Conservation (phyloP, 2,797 vertebrate species). For the Danionella dracula region DNA sequence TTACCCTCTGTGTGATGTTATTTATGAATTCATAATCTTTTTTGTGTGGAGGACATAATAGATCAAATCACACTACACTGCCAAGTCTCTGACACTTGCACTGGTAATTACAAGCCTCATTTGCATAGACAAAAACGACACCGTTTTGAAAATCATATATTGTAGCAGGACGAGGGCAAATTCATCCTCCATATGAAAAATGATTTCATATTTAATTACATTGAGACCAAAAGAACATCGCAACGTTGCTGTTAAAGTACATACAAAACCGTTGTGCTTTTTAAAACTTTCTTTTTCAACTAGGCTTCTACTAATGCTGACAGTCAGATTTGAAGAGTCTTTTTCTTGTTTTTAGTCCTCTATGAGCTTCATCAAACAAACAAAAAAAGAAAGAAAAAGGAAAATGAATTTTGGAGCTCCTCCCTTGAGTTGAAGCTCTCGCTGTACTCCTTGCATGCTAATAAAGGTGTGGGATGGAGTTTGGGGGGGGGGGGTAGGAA, state of each 20-base stretch:
- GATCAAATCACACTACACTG: conserved; percentile 17
- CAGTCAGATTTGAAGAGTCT: conserved; percentile 12
- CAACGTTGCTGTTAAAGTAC: not conserved
- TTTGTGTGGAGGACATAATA: conserved; percentile 23
- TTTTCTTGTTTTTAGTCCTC: conserved; percentile 20
- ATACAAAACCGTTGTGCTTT: not conserved
- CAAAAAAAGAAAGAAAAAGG: conserved; percentile 7
- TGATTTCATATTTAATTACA: not conserved
- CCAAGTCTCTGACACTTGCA: conserved; percentile 31
- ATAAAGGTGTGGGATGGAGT: conserved; percentile 43
- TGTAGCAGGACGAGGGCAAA: not conserved
- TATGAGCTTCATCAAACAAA: conserved; percentile 22
- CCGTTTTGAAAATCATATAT: conserved; percentile 19
- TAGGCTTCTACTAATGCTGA: conserved; percentile 21
- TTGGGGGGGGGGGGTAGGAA: conserved; percentile 20
- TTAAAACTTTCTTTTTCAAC: conserved; percentile 11
- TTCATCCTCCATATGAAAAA: not conserved
- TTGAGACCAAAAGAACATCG: not conserved
- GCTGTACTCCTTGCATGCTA: conserved; percentile 41
- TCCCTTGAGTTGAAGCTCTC: conserved; percentile 26
- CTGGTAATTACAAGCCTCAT: conserved; percentile 26
- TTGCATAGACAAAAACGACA: conserved; percentile 23
- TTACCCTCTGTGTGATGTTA: conserved; percentile 18
- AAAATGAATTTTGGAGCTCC: conserved; percentile 29
- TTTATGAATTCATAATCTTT: conserved; percentile 35